These are phyloP conservation scores for Sceloporus tristichus DNA, from an alignment of 2,113 vertebrate genomes.

Conservation along the genomic window DNA sequence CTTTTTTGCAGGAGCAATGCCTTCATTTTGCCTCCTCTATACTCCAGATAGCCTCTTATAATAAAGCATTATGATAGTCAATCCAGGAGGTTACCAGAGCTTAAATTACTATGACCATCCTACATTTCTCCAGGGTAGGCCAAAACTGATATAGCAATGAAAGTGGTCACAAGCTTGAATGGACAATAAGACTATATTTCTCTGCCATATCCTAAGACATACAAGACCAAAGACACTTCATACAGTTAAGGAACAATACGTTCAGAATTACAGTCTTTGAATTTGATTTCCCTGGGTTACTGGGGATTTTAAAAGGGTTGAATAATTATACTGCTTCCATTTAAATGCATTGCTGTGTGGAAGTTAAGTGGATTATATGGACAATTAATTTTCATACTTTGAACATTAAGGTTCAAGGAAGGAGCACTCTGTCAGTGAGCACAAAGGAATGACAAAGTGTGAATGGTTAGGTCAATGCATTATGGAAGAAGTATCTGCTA, in stretches of 20 bases:
- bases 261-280: neutral
- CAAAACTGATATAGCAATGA: neutral
- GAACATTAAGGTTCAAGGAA: neutral
- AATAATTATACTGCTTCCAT: conserved; percentile 16
- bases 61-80: neutral
- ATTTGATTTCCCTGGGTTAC: neutral
- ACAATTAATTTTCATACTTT: neutral
- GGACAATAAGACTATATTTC: neutral
- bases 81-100: neutral
- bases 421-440: neutral
- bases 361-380: neutral
- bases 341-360: neutral
- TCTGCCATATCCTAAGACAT: neutral
- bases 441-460: neutral
- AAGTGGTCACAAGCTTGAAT: neutral
- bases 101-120: neutral
- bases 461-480: neutral
- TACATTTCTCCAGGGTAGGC: neutral
- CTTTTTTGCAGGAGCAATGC: no score
- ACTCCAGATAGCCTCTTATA: neutral
- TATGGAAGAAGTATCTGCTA: neutral
- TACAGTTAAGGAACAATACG: neutral
- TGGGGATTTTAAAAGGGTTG: neutral
- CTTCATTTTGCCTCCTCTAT: no score
- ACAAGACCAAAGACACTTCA: neutral